A percentile compares a stretch with the other conserved stretches of the same genome.
phyloP scores from a whole-genome alignment of 2,888 invertebrate genomes.

The Tetranychus truncatus region DNA sequence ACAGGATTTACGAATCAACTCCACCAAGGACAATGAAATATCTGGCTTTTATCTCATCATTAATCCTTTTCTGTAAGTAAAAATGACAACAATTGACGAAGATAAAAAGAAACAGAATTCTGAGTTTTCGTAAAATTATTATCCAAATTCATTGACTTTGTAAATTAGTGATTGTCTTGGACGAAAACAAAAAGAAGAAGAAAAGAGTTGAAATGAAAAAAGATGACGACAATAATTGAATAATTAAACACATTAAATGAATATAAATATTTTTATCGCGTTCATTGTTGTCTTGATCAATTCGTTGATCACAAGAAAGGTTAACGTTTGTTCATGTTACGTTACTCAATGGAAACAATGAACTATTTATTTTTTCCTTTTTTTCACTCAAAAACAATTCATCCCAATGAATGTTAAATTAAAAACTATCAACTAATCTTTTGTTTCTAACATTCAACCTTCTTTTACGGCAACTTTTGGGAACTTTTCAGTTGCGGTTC shows the following conservation, averaged over 20 bases:
- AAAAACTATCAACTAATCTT: not conserved
- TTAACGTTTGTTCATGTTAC: no score
- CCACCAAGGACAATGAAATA: slow-evolving; percentile 19
- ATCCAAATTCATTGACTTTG: no score
- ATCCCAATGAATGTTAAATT: not conserved
- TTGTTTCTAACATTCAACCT: not conserved
- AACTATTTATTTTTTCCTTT: not conserved
- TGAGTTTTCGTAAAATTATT: not conserved
- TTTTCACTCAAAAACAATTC: not conserved
- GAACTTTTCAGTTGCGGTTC: slow-evolving; percentile 7
- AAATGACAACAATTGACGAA: not conserved
- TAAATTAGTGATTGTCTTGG: no score
- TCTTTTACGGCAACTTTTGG: no score
- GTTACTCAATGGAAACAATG: not conserved
- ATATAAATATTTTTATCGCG: no score
- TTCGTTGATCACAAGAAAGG: no score
- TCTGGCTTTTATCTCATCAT: slow-evolving; percentile 14
- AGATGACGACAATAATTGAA: no score
- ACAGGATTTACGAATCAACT: slow-evolving; percentile 19
- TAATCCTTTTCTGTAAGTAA: slow-evolving; percentile 17
- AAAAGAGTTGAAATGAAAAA: no score
- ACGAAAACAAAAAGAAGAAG: no score
- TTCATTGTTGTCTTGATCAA: no score
- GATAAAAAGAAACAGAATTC: not conserved
- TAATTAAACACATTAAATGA: no score